These are phyloP conservation scores for Astatoreochromis straeleni DNA, from an alignment of 2,113 vertebrate genomes.

Conservation along the genomic window DNA sequence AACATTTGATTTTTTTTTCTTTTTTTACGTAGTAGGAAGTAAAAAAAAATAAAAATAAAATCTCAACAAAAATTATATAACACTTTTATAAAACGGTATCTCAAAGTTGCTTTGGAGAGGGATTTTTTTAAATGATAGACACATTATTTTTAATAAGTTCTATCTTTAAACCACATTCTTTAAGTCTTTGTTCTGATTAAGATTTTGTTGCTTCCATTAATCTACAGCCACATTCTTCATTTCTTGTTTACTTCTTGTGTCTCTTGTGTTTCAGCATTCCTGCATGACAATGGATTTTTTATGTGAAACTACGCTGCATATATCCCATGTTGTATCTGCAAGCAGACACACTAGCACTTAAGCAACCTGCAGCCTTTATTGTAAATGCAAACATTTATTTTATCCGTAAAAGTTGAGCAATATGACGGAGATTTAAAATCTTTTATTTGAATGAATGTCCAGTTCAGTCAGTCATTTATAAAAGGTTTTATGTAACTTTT, in stretches of 20 bases:
- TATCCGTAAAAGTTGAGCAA: background rate
- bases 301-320: background rate
- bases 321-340: background rate
- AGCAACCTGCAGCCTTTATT: background rate
- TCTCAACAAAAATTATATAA: background rate
- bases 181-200: background rate
- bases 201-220: background rate
- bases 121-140: background rate
- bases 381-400: background rate
- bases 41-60: background rate
- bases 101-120: background rate
- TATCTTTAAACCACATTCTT: background rate
- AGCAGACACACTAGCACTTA: background rate
- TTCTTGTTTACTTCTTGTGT: background rate
- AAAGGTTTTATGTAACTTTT: background rate
- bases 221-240: background rate
- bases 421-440: background rate
- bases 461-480: background rate
- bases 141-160: background rate
- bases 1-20: background rate
- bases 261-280: background rate
- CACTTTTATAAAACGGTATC: background rate
- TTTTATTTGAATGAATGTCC: background rate
- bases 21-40: background rate
- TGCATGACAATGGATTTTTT: background rate